Evolutionary conservation across 2,797 vertebrate genomes (phyloP).

Genomic region (Malacoraja senta): DNA sequence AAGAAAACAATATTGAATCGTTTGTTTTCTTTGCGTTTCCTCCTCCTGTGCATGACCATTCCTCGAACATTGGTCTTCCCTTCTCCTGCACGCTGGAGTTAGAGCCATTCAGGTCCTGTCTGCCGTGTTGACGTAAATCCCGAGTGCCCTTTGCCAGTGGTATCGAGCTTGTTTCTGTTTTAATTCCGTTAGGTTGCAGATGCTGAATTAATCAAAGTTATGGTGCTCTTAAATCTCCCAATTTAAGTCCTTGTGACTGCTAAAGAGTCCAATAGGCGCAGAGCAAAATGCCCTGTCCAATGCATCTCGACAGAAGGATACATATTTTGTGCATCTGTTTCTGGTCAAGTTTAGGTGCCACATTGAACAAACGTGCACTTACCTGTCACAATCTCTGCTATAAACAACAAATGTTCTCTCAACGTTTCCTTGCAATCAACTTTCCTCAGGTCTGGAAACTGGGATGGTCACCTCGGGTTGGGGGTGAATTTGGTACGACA

Average conservation of each 20-base stretch:
- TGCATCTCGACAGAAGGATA: not conserved
- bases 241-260: not conserved
- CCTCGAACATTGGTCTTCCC: not conserved
- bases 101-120: not conserved
- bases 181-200: not conserved
- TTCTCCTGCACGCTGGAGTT: not conserved
- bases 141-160: not conserved
- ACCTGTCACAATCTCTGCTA: not conserved
- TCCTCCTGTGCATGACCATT: not conserved
- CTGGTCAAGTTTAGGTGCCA: not conserved
- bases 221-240: not conserved
- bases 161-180: not conserved
- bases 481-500: constrained; percentile 80
- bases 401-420: not conserved
- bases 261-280: not conserved
- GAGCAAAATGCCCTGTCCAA: not conserved
- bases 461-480: constrained; percentile 86
- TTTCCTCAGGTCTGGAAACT: constrained; percentile 85
- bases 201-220: not conserved
- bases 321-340: not conserved
- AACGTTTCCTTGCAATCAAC: not conserved
- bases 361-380: too few species aligned
- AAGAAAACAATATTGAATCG: not conserved
- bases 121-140: not conserved
- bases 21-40: not conserved